Percentiles rank a stretch among this genome's conserved stretches.
Conservation (phyloP, 1,140 invertebrate genomes). For the Dendroctonus valens region DNA sequence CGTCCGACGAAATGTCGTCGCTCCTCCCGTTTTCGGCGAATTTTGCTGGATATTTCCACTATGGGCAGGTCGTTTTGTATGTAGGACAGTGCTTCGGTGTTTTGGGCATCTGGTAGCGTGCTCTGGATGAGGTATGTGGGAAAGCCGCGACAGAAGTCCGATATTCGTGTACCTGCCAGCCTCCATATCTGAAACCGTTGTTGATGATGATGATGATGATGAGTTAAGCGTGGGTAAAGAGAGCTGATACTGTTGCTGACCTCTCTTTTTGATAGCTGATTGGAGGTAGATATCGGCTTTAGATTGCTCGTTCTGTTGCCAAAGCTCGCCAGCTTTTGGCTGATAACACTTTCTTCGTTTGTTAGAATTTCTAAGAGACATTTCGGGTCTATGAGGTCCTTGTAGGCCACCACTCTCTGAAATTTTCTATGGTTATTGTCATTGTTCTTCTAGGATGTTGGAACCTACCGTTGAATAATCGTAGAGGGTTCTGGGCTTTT, state of each 20-base stretch:
- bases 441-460: background rate
- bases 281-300: slow-evolving; percentile 36
- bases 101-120: slow-evolving; percentile 22
- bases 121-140: slow-evolving; percentile 44
- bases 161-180: slow-evolving; percentile 41
- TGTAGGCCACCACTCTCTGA: slow-evolving; percentile 40
- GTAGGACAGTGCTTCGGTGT: background rate
- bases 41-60: slow-evolving; percentile 21
- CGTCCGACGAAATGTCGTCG: slow-evolving; percentile 39
- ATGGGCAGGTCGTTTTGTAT: slow-evolving; percentile 33
- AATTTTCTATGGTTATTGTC: slow-evolving; percentile 14
- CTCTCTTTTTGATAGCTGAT: slow-evolving; percentile 40
- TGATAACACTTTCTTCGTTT: slow-evolving; percentile 36
- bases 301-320: slow-evolving; percentile 24
- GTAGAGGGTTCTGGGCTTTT: slow-evolving; percentile 38
- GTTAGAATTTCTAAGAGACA: slow-evolving; percentile 42
- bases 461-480: slow-evolving; percentile 44
- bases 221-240: background rate
- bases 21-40: slow-evolving; percentile 27
- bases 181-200: slow-evolving; percentile 38
- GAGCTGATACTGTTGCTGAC: too few relatives aligned
- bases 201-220: background rate
- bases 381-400: slow-evolving; percentile 41
- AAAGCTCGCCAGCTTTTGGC: slow-evolving; percentile 26
- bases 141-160: slow-evolving; percentile 45